These are phyloP conservation scores for Xenentodon cancila DNA, from an alignment of 2,797 vertebrate genomes.

Conservation along the genomic window DNA sequence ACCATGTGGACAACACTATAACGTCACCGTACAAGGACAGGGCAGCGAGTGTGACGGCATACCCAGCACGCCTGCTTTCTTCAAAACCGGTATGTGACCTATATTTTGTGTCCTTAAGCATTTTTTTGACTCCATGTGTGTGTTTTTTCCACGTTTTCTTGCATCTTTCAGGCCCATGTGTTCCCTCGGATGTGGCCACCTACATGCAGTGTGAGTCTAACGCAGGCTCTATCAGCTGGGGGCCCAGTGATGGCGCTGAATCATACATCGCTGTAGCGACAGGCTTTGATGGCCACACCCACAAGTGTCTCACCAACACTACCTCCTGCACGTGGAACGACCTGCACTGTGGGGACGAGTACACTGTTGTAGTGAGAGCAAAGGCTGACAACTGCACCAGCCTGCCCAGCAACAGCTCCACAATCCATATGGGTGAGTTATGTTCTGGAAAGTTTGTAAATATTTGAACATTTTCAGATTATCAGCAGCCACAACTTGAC, in stretches of 20 bases:
- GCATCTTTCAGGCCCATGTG: constrained; percentile 65
- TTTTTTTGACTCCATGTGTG: not conserved
- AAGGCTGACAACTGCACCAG: constrained; percentile 68
- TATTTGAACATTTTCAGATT: not conserved
- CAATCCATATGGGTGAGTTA: constrained; percentile 63
- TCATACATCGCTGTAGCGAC: constrained; percentile 62
- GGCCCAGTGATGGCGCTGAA: constrained; percentile 62
- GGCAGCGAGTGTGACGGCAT: constrained; percentile 59
- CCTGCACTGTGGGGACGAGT: constrained; percentile 75
- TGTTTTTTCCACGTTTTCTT: not conserved
- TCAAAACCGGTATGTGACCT: constrained; percentile 66
- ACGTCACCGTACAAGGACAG: constrained; percentile 60
- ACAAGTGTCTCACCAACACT: constrained; percentile 57
- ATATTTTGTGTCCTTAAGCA: not conserved
- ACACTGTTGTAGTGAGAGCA: constrained; percentile 71
- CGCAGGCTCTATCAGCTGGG: constrained; percentile 70
- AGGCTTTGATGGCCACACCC: constrained; percentile 57
- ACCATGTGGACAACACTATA: constrained; percentile 77
- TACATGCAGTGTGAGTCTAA: constrained; percentile 56
- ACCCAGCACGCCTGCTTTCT: constrained; percentile 53
- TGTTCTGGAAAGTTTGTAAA: not conserved
- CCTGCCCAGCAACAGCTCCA: constrained; percentile 58
- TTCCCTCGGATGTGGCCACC: constrained; percentile 54
- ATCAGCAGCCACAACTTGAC: not conserved
- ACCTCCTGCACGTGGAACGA: constrained; percentile 69